These are phyloP conservation scores for Emydocephalus ijimae DNA, from an alignment of 2,113 vertebrate genomes.

Conservation along the genomic window DNA sequence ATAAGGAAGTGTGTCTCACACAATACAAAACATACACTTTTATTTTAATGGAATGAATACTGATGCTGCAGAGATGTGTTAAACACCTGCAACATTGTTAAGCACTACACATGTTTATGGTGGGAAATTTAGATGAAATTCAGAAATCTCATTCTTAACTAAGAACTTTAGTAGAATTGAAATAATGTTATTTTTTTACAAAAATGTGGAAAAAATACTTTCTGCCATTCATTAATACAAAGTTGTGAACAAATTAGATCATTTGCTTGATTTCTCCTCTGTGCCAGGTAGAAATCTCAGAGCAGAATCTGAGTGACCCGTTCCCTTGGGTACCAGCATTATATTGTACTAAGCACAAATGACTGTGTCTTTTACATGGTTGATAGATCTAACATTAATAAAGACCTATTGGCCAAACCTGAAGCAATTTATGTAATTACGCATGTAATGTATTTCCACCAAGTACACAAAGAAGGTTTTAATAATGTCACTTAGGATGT, in stretches of 20 bases:
- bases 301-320: constrained; percentile 19
- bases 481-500: constrained; percentile 72
- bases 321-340: constrained; percentile 22
- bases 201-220: not conserved
- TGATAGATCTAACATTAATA: constrained; percentile 15
- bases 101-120: not conserved
- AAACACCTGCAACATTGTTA: too few species aligned
- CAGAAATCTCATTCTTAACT: not conserved
- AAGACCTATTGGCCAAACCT: constrained; percentile 69
- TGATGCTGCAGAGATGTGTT: not conserved
- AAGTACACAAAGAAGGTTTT: constrained; percentile 72
- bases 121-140: not conserved
- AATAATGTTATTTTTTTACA: not conserved
- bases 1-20: not conserved
- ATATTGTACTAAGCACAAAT: not conserved
- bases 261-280: not conserved
- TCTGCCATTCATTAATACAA: not conserved
- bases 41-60: not conserved
- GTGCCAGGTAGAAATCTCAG: not conserved
- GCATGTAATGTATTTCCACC: constrained; percentile 72
- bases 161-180: not conserved
- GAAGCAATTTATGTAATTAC: constrained; percentile 68
- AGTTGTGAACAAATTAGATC: not conserved
- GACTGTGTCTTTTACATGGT: not conserved
- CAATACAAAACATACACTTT: not conserved